Evolutionary conservation across 2,888 invertebrate genomes (phyloP).

Genomic region (Bimastos eiseni): DNA sequence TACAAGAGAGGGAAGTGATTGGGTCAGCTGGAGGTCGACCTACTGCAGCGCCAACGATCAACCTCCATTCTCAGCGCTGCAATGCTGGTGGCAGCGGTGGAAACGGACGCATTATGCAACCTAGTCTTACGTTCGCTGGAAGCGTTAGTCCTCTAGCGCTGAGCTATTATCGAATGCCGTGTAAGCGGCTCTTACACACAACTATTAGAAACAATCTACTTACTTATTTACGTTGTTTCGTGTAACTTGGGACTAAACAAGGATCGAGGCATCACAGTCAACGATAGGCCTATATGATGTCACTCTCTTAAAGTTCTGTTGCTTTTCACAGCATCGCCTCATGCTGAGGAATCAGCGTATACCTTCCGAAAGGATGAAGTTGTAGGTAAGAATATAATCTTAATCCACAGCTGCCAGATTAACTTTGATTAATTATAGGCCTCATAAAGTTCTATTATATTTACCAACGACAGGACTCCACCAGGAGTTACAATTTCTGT

Average conservation of each 20-base stretch:
- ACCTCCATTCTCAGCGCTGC: not conserved
- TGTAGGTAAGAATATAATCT: slow-evolving; percentile 3
- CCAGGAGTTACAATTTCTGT: too few relatives aligned
- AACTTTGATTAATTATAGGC: not conserved
- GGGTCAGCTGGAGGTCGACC: not conserved
- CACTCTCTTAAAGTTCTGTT: too few relatives aligned
- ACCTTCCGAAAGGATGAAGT: not conserved
- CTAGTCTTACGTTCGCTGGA: not conserved
- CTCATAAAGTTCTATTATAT: not conserved
- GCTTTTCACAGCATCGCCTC: not conserved
- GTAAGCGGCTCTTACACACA: not conserved
- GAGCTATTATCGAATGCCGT: not conserved
- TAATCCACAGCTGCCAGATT: not conserved
- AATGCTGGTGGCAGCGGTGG: not conserved
- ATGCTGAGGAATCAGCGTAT: not conserved
- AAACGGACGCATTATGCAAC: not conserved
- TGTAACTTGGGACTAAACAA: not conserved
- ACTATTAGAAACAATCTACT: not conserved
- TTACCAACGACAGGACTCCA: not conserved
- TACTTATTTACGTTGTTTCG: not conserved
- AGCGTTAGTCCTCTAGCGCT: not conserved
- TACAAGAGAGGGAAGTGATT: not conserved
- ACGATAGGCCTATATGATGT: not conserved
- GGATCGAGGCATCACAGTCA: not conserved
- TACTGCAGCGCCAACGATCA: not conserved